Conservation (phyloP, 2,113 vertebrate genomes). For the Malurus melanocephalus region DNA sequence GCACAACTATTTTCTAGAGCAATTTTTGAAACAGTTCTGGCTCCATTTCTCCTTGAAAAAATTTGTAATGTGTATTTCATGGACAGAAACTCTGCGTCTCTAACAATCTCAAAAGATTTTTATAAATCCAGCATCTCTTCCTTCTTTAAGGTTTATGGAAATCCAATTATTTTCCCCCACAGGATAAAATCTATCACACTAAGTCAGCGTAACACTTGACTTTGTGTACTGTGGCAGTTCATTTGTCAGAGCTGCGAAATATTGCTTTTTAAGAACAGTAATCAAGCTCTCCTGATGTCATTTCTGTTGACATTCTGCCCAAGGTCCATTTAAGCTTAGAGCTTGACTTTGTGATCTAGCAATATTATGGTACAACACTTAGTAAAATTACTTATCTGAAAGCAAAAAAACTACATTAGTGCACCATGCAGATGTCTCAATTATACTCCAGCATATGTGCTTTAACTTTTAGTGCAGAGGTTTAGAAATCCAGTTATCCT, state of each 20-base stretch:
- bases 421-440: neutral
- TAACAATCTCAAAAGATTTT: neutral
- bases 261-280: neutral
- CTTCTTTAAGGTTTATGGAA: neutral
- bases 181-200: neutral
- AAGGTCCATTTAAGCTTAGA: conserved; percentile 4
- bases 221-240: neutral
- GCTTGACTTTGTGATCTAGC: neutral
- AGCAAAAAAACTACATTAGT: neutral
- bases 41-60: neutral
- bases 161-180: neutral
- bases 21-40: neutral
- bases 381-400: conserved; percentile 15
- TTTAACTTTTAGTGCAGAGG: conserved; percentile 15
- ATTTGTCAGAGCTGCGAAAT: neutral
- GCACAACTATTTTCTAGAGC: neutral
- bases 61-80: neutral
- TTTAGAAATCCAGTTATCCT: conserved; percentile 24
- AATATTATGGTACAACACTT: neutral
- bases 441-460: neutral
- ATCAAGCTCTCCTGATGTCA: neutral
- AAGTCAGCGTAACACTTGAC: neutral
- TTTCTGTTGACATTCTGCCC: conserved; percentile 22
- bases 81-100: neutral
- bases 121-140: neutral